These are phyloP conservation scores for Chionoecetes opilio DNA, from an alignment of 1,140 invertebrate species.

Conservation along the genomic window DNA sequence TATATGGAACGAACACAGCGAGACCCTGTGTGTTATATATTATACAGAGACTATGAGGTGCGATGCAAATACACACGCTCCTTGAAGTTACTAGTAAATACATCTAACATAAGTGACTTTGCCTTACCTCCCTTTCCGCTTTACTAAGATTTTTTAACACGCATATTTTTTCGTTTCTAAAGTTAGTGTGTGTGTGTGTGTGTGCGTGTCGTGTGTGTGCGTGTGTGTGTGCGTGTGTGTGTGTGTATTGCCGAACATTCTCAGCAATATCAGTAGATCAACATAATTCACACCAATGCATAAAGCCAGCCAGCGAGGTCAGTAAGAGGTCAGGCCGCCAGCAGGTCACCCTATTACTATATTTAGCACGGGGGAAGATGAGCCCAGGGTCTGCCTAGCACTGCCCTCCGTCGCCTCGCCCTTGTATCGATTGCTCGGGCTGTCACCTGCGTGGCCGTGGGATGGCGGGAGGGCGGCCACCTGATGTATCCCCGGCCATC, in stretches of 20 bases:
- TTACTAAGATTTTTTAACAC: too few species aligned
- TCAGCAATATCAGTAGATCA: too few species aligned
- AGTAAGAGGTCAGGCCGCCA: background rate
- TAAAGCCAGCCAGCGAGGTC: background rate
- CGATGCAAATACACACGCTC: too few species aligned
- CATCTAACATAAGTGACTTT: too few species aligned
- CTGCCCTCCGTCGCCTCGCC: background rate
- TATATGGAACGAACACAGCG: too few species aligned
- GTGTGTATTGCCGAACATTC: too few species aligned
- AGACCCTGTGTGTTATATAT: too few species aligned
- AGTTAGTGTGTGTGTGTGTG: constrained; percentile 40
- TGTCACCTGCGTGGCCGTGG: constrained; percentile 51
- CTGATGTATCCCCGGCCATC: constrained; percentile 55
- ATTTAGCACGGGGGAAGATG: background rate
- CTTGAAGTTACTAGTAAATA: too few species aligned
- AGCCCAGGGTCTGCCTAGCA: background rate
- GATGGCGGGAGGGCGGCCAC: background rate
- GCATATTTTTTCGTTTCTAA: background rate
- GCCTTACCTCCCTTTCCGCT: too few species aligned
- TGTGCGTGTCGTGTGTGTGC: constrained; percentile 56
- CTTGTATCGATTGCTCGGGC: constrained; percentile 4
- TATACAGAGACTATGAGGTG: too few species aligned
- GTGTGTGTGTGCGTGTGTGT: constrained; percentile 29
- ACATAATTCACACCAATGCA: background rate
- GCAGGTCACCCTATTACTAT: background rate